These are phyloP conservation scores for Dendroctonus ponderosae DNA, from an alignment of 1,140 invertebrate genomes.

Conservation along the genomic window DNA sequence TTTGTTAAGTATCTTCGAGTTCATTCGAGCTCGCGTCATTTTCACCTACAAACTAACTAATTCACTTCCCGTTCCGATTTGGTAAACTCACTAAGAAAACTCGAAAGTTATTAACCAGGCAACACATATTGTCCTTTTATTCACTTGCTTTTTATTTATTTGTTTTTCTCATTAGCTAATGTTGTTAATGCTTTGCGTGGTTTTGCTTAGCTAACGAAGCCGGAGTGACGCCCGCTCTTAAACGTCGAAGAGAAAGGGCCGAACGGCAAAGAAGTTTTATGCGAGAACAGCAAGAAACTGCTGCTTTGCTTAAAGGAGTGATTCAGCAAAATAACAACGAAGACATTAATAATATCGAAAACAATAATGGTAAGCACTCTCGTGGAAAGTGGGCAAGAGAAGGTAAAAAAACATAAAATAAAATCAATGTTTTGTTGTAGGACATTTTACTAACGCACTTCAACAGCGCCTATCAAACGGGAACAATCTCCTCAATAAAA, in stretches of 20 bases:
- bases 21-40: too few relatives aligned
- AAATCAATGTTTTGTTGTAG: conserved; percentile 43
- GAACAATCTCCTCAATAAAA: conserved; percentile 45
- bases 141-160: too few relatives aligned
- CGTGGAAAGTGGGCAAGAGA: too few relatives aligned
- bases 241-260: conserved; percentile 70
- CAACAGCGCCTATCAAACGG: conserved; percentile 59
- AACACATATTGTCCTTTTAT: too few relatives aligned
- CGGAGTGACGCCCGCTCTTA: conserved; percentile 73
- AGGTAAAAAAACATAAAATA: too few relatives aligned
- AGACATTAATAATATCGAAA: conserved; percentile 48
- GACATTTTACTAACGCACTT: conserved; percentile 57
- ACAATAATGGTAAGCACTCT: conserved; percentile 50
- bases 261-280: conserved; percentile 79
- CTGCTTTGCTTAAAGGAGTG: conserved; percentile 48
- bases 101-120: too few relatives aligned
- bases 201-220: conserved; percentile 56
- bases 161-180: not conserved
- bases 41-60: too few relatives aligned
- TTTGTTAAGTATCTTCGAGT: too few relatives aligned
- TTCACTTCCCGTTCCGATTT: too few relatives aligned
- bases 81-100: too few relatives aligned
- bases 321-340: conserved; percentile 52
- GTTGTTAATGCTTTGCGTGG: conserved; percentile 22
- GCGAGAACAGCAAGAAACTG: conserved; percentile 72